A percentile compares a stretch with the other conserved stretches of the same genome.
Conservation (phyloP, 2,113 vertebrate species). For the Prochilodus magdalenae region DNA sequence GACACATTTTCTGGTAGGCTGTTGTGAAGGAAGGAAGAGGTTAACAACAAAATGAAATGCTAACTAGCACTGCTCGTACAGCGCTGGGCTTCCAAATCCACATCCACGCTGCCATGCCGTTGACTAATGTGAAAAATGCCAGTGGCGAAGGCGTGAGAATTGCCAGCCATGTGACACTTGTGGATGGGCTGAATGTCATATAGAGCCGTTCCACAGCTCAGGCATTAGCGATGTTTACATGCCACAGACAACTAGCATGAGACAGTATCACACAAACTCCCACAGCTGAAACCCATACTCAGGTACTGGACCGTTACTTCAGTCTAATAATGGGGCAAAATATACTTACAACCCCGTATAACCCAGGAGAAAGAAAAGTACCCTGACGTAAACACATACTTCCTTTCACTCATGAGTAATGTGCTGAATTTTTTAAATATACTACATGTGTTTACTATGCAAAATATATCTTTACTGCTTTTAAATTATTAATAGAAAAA, state of each 20-base stretch:
- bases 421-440: too few species aligned
- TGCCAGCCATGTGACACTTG: conserved; percentile 64
- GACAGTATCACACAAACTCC: conserved; percentile 17
- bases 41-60: background rate
- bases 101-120: conserved; percentile 34
- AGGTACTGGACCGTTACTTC: too few species aligned
- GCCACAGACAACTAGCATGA: conserved; percentile 47
- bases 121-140: conserved; percentile 67
- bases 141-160: conserved; percentile 62
- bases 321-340: too few species aligned
- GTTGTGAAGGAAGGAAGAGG: too few species aligned
- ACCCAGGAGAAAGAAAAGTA: too few species aligned
- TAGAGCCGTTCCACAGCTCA: conserved; percentile 63
- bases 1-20: too few species aligned
- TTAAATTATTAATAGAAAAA: too few species aligned
- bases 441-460: too few species aligned
- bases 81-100: background rate
- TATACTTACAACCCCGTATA: too few species aligned
- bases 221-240: conserved; percentile 68
- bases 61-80: background rate
- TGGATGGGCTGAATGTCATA: conserved; percentile 61
- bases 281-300: background rate
- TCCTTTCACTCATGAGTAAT: too few species aligned
- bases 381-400: too few species aligned
- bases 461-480: too few species aligned